These are phyloP conservation scores for Frieseomelitta varia DNA, from an alignment of 1,140 invertebrate genomes.

Conservation along the genomic window DNA sequence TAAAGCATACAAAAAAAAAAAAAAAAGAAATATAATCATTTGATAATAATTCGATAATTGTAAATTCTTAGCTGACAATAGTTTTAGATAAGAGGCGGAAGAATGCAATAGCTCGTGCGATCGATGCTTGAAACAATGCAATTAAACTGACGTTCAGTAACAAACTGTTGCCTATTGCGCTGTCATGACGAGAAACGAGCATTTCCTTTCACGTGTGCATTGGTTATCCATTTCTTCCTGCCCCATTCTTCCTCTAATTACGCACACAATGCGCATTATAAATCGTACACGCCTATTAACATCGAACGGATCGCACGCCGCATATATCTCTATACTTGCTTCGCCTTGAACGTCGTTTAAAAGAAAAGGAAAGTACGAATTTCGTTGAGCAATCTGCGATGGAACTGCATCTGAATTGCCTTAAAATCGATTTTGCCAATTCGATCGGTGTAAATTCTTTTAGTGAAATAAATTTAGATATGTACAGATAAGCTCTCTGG, in stretches of 20 bases:
- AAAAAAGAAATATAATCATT: neutral
- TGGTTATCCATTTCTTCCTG: conserved; percentile 38
- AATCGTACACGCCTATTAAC: conserved; percentile 17
- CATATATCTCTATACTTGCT: neutral
- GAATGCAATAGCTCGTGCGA: conserved; percentile 3
- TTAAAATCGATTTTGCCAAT: neutral
- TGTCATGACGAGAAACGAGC: conserved; percentile 59
- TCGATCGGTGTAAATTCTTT: neutral
- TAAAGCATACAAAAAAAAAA: too few species aligned
- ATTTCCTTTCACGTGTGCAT: conserved; percentile 61
- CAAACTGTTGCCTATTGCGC: conserved; percentile 64
- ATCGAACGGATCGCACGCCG: neutral
- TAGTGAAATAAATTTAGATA: neutral
- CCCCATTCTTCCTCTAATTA: conserved; percentile 17
- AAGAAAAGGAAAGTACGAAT: neutral
- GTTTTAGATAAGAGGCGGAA: neutral
- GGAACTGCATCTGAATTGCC: neutral
- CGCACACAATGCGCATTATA: conserved; percentile 35
- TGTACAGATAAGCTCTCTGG: too few species aligned
- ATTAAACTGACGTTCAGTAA: conserved; percentile 66
- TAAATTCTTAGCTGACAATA: neutral
- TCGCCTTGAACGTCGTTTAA: neutral
- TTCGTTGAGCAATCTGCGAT: neutral
- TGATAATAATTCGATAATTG: neutral
- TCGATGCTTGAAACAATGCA: conserved; percentile 49